A percentile compares a stretch with the other conserved stretches of the same genome.
These are phyloP conservation scores for Cacatua alba DNA, from an alignment of 2,113 vertebrate species.

Conservation along the genomic window DNA sequence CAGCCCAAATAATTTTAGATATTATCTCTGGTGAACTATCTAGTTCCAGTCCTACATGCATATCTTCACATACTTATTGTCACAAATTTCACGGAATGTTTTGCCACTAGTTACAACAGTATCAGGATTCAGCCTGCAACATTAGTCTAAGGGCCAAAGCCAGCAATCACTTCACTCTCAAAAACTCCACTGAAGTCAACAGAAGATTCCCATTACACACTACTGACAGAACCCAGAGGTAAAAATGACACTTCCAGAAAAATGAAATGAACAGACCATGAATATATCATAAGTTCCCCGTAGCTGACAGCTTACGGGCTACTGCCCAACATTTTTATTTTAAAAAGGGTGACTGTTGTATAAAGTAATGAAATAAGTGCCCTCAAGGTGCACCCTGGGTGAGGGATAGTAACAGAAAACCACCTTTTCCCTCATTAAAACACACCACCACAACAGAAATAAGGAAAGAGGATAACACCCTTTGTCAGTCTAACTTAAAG, in stretches of 20 bases:
- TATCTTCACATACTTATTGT: background rate
- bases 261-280: background rate
- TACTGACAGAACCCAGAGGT: constrained; percentile 40
- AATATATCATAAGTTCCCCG: background rate
- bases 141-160: background rate
- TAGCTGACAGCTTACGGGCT: constrained; percentile 27
- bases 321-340: constrained; percentile 14
- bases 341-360: background rate
- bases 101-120: background rate
- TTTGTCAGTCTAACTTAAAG: background rate
- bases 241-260: constrained; percentile 22
- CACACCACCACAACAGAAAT: background rate
- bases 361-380: constrained; percentile 28
- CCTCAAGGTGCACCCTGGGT: background rate
- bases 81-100: background rate
- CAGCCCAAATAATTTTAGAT: background rate
- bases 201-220: background rate
- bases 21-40: background rate
- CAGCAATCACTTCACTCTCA: constrained; percentile 7
- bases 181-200: constrained; percentile 4
- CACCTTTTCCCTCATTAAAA: background rate
- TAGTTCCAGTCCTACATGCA: background rate
- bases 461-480: background rate
- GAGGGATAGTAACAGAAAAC: background rate
- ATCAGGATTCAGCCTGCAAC: background rate